Evolutionary conservation across 2,113 vertebrate species (phyloP), one percentile per base, ranked within the genome.

Genomic region (Nicator chloris): DNA sequence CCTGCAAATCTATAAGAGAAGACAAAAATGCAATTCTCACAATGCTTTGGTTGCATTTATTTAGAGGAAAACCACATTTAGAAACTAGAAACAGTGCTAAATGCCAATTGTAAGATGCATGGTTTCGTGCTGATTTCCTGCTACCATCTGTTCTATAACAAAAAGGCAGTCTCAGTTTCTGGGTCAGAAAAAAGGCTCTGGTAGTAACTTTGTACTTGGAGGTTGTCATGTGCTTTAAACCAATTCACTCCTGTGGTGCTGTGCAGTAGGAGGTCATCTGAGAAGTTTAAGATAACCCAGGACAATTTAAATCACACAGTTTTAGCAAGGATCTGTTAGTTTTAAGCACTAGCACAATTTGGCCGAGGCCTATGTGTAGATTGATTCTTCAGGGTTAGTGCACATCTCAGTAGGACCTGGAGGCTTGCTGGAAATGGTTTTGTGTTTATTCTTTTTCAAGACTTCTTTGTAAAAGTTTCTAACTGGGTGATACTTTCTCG

Each of bases 161-260:
- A 61, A 87, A 85, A 93, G 23, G 10, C 61, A 70, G n/a, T 42
- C 37, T 75, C 26, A 7, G 68, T 92, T 97, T 97, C 92, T 95
- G 71, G 93, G 91, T 94, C 92, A 96, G 78, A 90, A 91, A 76
- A 37, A 86, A 90, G 64, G 44, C 75, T 81, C 14, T 68, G 22
- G 20, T 54, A 47, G 56, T 80, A 92, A 75, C 79, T 95, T 92
- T 63, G 60, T 86, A 82, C 60, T 91, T 78, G 72, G 42, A 92
- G 78, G 45, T 84, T 82, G 27, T 71, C 21, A 11, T 53, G 35
- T 85, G n/a, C 84, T 90, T 92, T 90, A 92, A 95, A 85, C 20
- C 44, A 39, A 63, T 71, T 87, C 85, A 18, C 57, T 96, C 86
- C 71, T 75, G 79, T 35, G 44, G 90, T 78, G 75, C n/a, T 84